Percentiles rank a stretch among this genome's conserved stretches.
These are phyloP conservation scores for Hippocampus mohnikei DNA, from an alignment of 2,113 vertebrate genomes.

Conservation along the genomic window DNA sequence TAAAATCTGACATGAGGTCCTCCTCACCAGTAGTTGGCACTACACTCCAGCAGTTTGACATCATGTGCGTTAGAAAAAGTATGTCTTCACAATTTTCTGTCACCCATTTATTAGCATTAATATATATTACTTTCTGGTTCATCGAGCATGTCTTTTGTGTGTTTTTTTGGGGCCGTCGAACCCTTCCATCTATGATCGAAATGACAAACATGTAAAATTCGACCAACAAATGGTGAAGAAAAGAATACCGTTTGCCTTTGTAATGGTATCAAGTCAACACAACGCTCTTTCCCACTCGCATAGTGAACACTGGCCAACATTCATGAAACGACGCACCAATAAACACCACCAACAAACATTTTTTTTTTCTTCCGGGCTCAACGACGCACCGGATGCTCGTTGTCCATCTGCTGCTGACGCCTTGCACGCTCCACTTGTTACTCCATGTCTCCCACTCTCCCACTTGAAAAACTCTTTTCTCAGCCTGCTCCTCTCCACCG, in stretches of 20 bases:
- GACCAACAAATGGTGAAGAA: neutral
- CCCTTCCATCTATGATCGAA: neutral
- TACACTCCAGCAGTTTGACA: too few relatives aligned
- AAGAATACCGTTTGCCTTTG: neutral
- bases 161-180: too few relatives aligned
- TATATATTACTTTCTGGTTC: too few relatives aligned
- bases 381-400: conserved; percentile 50
- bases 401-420: conserved; percentile 63
- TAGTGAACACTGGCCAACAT: conserved; percentile 32
- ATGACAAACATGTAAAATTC: neutral
- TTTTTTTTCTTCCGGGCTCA: conserved; percentile 7
- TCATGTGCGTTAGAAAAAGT: too few relatives aligned
- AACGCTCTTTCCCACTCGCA: neutral
- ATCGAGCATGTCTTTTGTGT: too few relatives aligned
- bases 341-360: conserved; percentile 26
- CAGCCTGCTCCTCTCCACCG: neutral
- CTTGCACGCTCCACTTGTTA: conserved; percentile 60
- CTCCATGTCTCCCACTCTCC: conserved; percentile 42
- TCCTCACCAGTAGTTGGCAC: too few relatives aligned
- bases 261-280: conserved; percentile 27
- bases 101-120: too few relatives aligned
- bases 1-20: too few relatives aligned
- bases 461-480: conserved; percentile 22
- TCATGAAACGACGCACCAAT: conserved; percentile 13
- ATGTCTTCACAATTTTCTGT: too few relatives aligned